These are phyloP conservation scores for Cetonia aurata DNA, from an alignment of 2,888 invertebrate species.

Conservation along the genomic window DNA sequence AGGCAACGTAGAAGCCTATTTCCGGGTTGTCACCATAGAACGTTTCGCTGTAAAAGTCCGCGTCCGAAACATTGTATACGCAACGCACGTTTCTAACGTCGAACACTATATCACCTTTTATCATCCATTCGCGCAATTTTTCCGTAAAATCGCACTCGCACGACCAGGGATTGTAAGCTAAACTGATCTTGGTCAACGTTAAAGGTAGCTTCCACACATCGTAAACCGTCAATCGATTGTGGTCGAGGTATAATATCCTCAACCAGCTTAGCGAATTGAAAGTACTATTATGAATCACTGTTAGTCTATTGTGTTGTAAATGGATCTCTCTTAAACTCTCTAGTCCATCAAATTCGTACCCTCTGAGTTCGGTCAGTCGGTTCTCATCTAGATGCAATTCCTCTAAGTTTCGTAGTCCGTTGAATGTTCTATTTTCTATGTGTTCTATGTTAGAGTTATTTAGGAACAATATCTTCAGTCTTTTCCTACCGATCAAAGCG, in stretches of 20 bases:
- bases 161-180: constrained; percentile 83
- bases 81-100: constrained; percentile 78
- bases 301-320: constrained; percentile 81
- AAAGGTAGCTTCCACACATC: constrained; percentile 80
- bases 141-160: constrained; percentile 86
- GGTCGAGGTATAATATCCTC: constrained; percentile 76
- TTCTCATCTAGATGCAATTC: constrained; percentile 83
- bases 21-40: constrained; percentile 71
- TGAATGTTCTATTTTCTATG: constrained; percentile 86
- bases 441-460: constrained; percentile 84
- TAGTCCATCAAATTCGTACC: constrained; percentile 85
- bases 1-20: constrained; percentile 72
- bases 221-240: constrained; percentile 78
- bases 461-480: constrained; percentile 80
- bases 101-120: constrained; percentile 74
- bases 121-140: constrained; percentile 82
- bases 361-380: constrained; percentile 76
- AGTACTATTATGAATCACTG: constrained; percentile 78
- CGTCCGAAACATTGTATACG: constrained; percentile 74
- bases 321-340: constrained; percentile 79
- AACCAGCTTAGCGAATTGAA: constrained; percentile 77
- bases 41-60: constrained; percentile 72
- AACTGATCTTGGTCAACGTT: constrained; percentile 74
- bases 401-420: constrained; percentile 83
- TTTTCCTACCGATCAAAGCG: constrained; percentile 87